These are phyloP conservation scores for Arrhopalites spinosus DNA, from an alignment of 2,888 invertebrate genomes.

Conservation along the genomic window DNA sequence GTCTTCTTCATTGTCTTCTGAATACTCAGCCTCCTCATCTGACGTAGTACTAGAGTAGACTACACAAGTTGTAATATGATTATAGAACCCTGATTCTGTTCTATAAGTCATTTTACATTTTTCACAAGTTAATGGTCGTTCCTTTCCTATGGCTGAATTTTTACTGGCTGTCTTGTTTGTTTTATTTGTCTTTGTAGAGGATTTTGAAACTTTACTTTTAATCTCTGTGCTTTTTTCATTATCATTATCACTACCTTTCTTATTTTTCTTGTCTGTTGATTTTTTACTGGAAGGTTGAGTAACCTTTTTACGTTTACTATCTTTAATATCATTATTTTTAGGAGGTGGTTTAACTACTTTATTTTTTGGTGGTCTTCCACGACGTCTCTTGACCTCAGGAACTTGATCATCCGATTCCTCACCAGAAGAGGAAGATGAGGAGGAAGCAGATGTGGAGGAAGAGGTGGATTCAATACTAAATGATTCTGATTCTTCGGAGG, in stretches of 20 bases:
- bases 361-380: slow-evolving; percentile 10
- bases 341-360: background rate
- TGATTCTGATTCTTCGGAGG: too few species aligned
- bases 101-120: slow-evolving; percentile 58
- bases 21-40: background rate
- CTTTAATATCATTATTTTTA: background rate
- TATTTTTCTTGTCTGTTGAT: background rate
- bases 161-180: background rate
- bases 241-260: background rate
- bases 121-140: slow-evolving; percentile 31
- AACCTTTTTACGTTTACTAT: background rate
- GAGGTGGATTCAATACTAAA: too few species aligned
- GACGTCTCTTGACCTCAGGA: background rate
- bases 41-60: slow-evolving; percentile 68
- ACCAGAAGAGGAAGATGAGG: too few species aligned
- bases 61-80: slow-evolving; percentile 76
- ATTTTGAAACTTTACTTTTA: too few species aligned
- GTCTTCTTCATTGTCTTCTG: background rate
- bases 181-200: background rate
- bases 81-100: slow-evolving; percentile 78
- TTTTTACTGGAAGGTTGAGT: background rate
- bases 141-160: background rate
- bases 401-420: too few species aligned
- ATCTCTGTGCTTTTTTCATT: background rate
- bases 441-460: too few species aligned